Conservation (phyloP, 2,797 vertebrate species). For the Rhyacichthys aspro region DNA sequence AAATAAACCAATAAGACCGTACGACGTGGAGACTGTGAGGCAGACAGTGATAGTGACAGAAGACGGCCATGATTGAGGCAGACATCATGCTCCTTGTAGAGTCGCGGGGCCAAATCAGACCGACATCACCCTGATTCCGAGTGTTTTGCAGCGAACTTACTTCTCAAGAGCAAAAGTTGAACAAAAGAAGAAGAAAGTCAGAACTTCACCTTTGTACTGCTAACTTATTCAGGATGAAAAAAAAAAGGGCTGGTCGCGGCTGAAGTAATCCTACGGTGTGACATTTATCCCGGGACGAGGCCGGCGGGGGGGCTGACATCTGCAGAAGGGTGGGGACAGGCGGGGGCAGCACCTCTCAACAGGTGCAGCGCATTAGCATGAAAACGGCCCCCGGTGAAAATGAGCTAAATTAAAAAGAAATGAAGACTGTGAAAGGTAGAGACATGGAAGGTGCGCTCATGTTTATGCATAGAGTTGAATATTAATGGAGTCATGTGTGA, state of each 20-base stretch:
- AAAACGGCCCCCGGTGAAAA: constrained; percentile 45
- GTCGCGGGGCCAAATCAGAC: background rate
- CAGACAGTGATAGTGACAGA: background rate
- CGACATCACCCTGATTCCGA: background rate
- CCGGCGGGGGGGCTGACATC: constrained; percentile 62
- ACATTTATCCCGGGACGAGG: constrained; percentile 49
- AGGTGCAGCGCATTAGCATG: constrained; percentile 72
- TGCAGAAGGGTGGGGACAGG: constrained; percentile 59
- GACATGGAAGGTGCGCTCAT: constrained; percentile 60
- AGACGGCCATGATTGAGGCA: background rate
- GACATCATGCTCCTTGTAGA: background rate
- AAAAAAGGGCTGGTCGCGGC: constrained; percentile 24
- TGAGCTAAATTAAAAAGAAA: constrained; percentile 35
- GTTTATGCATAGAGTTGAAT: constrained; percentile 62
- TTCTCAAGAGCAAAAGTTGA: constrained; percentile 9
- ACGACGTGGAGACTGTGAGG: constrained; percentile 21
- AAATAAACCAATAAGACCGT: constrained; percentile 40
- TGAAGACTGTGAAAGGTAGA: constrained; percentile 24
- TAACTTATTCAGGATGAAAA: constrained; percentile 22
- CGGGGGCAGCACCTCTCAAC: constrained; percentile 72
- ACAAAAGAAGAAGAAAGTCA: background rate
- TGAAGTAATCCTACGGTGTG: constrained; percentile 27
- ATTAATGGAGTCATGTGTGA: constrained; percentile 32
- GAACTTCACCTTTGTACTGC: constrained; percentile 4
- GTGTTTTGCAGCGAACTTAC: background rate